Conservation (phyloP, 2,797 vertebrate genomes). For the Fundulus diaphanus region DNA sequence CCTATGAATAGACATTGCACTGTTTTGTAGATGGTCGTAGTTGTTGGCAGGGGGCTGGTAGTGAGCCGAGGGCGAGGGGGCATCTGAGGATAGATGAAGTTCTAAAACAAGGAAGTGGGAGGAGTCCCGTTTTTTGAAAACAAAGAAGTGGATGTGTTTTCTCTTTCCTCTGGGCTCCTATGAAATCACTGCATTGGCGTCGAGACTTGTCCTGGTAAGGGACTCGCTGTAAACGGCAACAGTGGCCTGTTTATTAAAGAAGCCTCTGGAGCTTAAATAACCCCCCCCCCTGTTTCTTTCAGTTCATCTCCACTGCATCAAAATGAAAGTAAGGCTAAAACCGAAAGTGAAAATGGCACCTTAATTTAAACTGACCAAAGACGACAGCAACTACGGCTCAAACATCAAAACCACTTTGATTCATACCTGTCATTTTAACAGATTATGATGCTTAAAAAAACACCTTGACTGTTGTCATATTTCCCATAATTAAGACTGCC, state of each 20-base stretch:
- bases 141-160: constrained; percentile 39
- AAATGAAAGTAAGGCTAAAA: constrained; percentile 31
- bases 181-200: constrained; percentile 44
- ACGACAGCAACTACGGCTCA: constrained; percentile 44
- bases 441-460: constrained; percentile 11
- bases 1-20: constrained; percentile 83
- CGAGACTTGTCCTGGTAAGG: constrained; percentile 13
- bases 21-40: constrained; percentile 80
- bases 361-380: constrained; percentile 77
- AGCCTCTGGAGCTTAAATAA: constrained; percentile 54
- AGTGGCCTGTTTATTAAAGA: constrained; percentile 30
- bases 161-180: constrained; percentile 33
- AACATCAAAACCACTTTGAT: constrained; percentile 47
- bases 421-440: constrained; percentile 40
- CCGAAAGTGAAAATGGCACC: constrained; percentile 62
- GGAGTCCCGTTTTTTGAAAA: constrained; percentile 54
- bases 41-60: constrained; percentile 58
- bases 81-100: constrained; percentile 65
- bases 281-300: neutral
- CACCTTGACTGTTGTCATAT: constrained; percentile 27
- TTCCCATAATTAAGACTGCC: constrained; percentile 52
- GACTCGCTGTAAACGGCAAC: constrained; percentile 39
- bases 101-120: constrained; percentile 60
- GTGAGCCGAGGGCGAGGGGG: constrained; percentile 62
- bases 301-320: constrained; percentile 15